Percentiles rank a stretch among this genome's conserved stretches.
phyloP scores from a whole-genome alignment of 2,797 vertebrate species.

The Rousettus madagascariensis region DNA sequence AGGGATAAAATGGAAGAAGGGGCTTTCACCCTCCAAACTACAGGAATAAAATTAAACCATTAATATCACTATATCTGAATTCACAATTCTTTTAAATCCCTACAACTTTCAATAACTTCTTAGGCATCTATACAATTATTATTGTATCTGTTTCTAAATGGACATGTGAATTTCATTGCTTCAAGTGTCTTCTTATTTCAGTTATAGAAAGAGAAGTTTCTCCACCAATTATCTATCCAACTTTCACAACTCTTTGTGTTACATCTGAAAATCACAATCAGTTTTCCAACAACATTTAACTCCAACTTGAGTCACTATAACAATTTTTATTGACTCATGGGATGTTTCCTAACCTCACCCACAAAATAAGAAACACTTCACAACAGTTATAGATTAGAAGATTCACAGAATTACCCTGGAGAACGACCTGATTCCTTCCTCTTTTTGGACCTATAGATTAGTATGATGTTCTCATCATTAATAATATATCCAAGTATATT shows the following conservation, averaged over 20 bases:
- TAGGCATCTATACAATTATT: background rate
- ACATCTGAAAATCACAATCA: slow-evolving; percentile 14
- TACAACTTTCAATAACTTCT: background rate
- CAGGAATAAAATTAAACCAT: background rate
- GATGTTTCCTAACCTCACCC: background rate
- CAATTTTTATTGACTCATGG: background rate
- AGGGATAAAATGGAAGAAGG: background rate
- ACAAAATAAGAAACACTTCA: slow-evolving; percentile 15
- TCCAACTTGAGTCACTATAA: slow-evolving; percentile 13
- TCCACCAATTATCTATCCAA: background rate
- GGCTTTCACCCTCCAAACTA: background rate
- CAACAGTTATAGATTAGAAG: background rate
- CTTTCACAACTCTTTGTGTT: slow-evolving; percentile 29
- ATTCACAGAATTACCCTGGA: background rate
- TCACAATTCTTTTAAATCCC: slow-evolving; percentile 24
- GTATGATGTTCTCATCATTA: background rate
- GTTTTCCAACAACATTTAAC: slow-evolving; percentile 46
- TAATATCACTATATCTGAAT: background rate
- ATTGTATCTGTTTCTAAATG: slow-evolving; percentile 4
- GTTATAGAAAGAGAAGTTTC: background rate
- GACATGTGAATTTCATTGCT: background rate
- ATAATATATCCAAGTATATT: background rate
- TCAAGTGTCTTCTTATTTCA: background rate
- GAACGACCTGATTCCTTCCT: background rate
- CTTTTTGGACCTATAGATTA: slow-evolving; percentile 13